Base-by-base conservation (phyloP, 2,797 vertebrate genomes). In the Triplophysa yarkandensis region DNA sequence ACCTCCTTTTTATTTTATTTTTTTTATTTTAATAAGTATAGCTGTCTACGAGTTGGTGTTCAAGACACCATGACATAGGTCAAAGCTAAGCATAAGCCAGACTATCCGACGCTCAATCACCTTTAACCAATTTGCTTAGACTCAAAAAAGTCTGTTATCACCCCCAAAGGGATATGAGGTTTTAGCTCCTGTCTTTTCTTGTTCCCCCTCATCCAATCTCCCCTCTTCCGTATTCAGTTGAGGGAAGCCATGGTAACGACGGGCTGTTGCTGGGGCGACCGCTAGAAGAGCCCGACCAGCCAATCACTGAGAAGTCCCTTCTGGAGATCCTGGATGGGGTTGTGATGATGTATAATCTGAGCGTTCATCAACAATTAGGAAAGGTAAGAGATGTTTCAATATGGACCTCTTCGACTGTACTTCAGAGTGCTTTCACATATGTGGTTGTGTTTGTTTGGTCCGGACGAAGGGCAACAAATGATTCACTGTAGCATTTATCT, bases 321-420 rank as follows among this genome's bases (percentile, higher is more conserved):
- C 86, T 99, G 88, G 97, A 98, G 86, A 91, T 99, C 27, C 85
- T 98, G 30, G 97, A 98, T 10, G 97, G 97, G 0, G 92, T 95
- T 16, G 88, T 98, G 90, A 98, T 99, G 95, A 98, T 99, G 95
- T 99, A 99, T 85, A 97, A 95, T 83, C 91, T 99, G 83, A 98
- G 97, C 3, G 97, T 98, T 6, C 97, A 99, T 84, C 97, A 99
- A 88, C 97, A 99, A 85, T 93, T 99, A 80, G 96, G 96, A 34
- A 99, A 99, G 95, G 97, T 98, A 17, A 25, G 52, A 32, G 68
- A 58, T 32, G 17, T n/a, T n/a, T n/a, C n/a, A n/a, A n/a, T n/a
- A n/a, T n/a, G n/a, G n/a, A n/a, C n/a, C n/a, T n/a, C n/a, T n/a
- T n/a, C n/a, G n/a, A n/a, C n/a, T n/a, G n/a, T n/a, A n/a, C n/a